Base-by-base conservation (phyloP, 23 tunicate species). In the Corella eumyota region DNA sequence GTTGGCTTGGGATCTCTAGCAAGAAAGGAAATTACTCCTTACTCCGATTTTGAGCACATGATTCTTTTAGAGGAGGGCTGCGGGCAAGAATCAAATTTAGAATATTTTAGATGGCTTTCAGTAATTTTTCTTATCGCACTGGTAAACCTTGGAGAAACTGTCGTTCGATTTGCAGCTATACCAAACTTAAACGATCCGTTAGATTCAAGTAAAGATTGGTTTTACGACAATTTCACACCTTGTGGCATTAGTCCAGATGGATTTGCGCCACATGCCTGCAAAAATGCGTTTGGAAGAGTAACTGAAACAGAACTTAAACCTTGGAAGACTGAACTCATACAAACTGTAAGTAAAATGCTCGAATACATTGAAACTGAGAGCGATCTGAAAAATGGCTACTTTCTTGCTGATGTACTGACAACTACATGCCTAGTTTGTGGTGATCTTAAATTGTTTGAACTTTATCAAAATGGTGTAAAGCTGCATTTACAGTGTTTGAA, bases 1-100 rank as follows among this genome's bases (percentile, higher is more conserved):
- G 58, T 75, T 30, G 81, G 81, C 17, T 17, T 75, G 36, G 81
- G 81, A 17, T 75, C 81, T 1, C 34, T 75, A 4, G 81, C 81
- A 2, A 70, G 65, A 0, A 34, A 56, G 32, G 71, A 65, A 36
- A 64, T 56, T 26, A 66, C 79, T 62, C 62, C 62, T 2, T 73
- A 73, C 32, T 73, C 79, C 2, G 81, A 75, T 75, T 65, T 75
- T 28, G 81, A 75, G 38, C 44, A 45, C 33, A 62, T 66, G 13
- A 75, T 75, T 13, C 26, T 75, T 4, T 30, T 75, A 17, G 72
- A 75, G 25, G 81, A 75, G 2, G 81, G 72, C 32, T 38, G 65
- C 19, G 49, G 56, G 17, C 66, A 75, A 37, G 58, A 56, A 25
- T 33, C 56, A 1, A 65, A 54, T 7, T 51, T 51, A 54, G 68